Percentiles rank a stretch among this genome's conserved stretches.
These are phyloP conservation scores for Aleiodes leptofemur DNA, from an alignment of 2,888 invertebrate species.

Conservation along the genomic window DNA sequence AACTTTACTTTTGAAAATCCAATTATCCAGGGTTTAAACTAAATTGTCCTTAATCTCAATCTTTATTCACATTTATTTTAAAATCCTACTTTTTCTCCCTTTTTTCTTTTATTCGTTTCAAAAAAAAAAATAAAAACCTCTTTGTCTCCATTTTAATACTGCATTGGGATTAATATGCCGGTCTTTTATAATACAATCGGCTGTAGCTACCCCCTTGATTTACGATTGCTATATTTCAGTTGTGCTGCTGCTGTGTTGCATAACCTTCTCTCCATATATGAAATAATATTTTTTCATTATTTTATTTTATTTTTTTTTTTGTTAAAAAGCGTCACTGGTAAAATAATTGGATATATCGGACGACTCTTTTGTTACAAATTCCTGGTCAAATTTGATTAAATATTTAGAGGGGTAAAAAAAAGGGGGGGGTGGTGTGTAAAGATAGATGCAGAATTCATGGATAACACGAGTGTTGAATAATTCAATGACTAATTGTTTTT, in stretches of 20 bases:
- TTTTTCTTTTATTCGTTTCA: constrained; percentile 31
- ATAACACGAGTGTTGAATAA: constrained; percentile 29
- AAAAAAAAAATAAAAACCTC: constrained; percentile 21
- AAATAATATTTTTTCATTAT: constrained; percentile 26
- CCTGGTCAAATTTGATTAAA: constrained; percentile 19
- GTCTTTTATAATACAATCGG: constrained; percentile 68
- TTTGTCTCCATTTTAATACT: constrained; percentile 55
- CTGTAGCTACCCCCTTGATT: constrained; percentile 58
- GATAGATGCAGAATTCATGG: constrained; percentile 5
- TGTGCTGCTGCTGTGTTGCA: constrained; percentile 4
- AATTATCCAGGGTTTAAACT: neutral
- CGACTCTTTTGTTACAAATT: constrained; percentile 24
- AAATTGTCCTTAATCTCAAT: neutral
- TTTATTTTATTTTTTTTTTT: constrained; percentile 6
- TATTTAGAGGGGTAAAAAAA: neutral
- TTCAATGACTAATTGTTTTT: constrained; percentile 32
- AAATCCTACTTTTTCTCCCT: neutral
- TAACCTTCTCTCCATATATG: neutral
- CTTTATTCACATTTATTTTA: neutral
- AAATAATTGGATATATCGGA: constrained; percentile 23
- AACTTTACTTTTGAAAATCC: constrained; percentile 2
- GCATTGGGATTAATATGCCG: constrained; percentile 67
- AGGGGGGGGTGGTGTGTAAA: neutral
- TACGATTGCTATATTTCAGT: constrained; percentile 62
- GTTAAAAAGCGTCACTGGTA: constrained; percentile 16